Base-by-base conservation (phyloP, 2,113 vertebrate genomes). In the Lophotis ruficrista region DNA sequence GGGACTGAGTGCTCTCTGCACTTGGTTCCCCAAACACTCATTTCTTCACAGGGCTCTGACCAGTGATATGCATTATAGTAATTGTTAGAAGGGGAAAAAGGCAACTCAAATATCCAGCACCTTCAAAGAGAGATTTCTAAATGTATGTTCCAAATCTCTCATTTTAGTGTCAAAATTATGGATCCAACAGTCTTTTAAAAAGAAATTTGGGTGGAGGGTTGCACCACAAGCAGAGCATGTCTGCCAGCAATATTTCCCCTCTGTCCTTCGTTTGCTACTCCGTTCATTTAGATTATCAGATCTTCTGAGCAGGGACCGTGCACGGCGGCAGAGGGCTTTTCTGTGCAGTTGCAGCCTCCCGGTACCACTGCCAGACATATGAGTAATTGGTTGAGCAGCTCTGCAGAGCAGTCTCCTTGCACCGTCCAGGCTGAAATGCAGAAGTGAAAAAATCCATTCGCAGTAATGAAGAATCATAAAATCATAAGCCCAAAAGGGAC, bases 291-390 rank as follows among this genome's bases (percentile, higher is more conserved):
- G 45, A 51, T 87, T 81, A 79, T 85, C 90, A 92, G 80, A 92
- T 92, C 69, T 94, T 90, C 58, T 60, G 90, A 96, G 83, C 94
- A 90, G 90, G 86, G 80, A 90, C 94, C 1, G 15, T 91, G 81
- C 89, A 94, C 61, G 84, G 94, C 93, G 87, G 91, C 94, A 96
- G 91, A 94, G 95, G 77, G 96, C 90, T 94, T 96, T 93, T 94
- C 77, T 82, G 72, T 90, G 48, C 83, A 71, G 89, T 87, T 90
- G 76, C 90, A 96, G 95, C 89, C 57, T 95, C 90, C 61, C 83
- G 15, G 89, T 95, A 70, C 80, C 89, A 81, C n/a, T 84, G 92
- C 87, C 94, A 96, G 95, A 84, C 90, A 16, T 77, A 87, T 84
- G 93, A 96, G 91, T 89, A 95, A 97, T 96, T 89, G 73, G 65